Evolutionary conservation across 2,888 invertebrate genomes (phyloP).

Genomic region (Trissoscelio sp.): DNA sequence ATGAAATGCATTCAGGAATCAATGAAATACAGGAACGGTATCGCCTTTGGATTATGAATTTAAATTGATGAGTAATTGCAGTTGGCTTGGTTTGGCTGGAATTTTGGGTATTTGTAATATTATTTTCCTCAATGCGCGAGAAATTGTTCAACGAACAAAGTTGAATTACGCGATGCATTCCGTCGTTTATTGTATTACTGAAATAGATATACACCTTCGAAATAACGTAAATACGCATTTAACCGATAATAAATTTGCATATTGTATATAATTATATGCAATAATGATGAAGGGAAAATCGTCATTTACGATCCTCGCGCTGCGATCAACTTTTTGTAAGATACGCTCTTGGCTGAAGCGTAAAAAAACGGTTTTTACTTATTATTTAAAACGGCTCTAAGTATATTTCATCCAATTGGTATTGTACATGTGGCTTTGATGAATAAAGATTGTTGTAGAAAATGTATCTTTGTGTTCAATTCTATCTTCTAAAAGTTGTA

Average conservation of each 20-base stretch:
- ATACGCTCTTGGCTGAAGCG: conserved; percentile 79
- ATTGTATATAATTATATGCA: conserved; percentile 81
- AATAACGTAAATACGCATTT: conserved; percentile 74
- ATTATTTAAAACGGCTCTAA: conserved; percentile 75
- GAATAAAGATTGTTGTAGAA: conserved; percentile 83
- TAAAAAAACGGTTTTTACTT: conserved; percentile 79
- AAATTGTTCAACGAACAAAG: conserved; percentile 58
- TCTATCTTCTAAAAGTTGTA: too few relatives aligned
- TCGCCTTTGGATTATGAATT: conserved; percentile 2
- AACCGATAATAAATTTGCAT: conserved; percentile 74
- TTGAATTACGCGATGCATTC: conserved; percentile 73
- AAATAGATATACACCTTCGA: conserved; percentile 74
- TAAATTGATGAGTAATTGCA: conserved; percentile 13
- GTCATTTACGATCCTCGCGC: conserved; percentile 78
- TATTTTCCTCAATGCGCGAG: conserved; percentile 57
- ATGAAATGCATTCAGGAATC: background rate
- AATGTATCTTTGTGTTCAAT: conserved; percentile 39
- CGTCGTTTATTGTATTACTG: conserved; percentile 73
- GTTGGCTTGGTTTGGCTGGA: conserved; percentile 19
- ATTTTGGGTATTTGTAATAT: conserved; percentile 54
- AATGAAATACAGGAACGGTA: too few relatives aligned
- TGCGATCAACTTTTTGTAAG: conserved; percentile 80
- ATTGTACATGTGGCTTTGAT: conserved; percentile 82
- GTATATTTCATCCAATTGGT: conserved; percentile 79
- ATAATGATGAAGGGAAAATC: conserved; percentile 73